phyloP scores from a whole-genome alignment of 2,888 invertebrate genomes.

The Phragmatobia fuliginosa region DNA sequence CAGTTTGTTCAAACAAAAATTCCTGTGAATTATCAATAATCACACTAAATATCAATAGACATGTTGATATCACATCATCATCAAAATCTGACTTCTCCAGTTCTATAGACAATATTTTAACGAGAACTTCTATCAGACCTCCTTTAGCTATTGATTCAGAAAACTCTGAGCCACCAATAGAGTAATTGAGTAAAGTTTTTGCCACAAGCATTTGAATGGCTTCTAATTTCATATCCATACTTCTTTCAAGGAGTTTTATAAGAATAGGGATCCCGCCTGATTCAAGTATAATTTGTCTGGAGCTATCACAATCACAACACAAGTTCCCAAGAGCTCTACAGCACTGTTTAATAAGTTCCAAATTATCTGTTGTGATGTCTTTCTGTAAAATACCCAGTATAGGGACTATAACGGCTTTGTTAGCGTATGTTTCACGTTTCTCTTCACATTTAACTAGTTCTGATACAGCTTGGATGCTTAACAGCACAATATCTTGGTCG shows the following conservation, averaged over 20 bases:
- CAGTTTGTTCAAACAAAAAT: constrained; percentile 82
- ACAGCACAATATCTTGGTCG: constrained; percentile 82
- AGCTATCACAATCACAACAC: constrained; percentile 94
- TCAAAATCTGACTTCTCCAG: constrained; percentile 82
- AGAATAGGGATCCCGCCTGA: constrained; percentile 82
- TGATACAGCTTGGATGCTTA: constrained; percentile 91
- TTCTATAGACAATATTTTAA: constrained; percentile 82
- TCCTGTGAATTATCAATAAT: constrained; percentile 88
- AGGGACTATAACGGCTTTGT: constrained; percentile 85
- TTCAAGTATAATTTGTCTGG: constrained; percentile 83
- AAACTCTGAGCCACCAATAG: constrained; percentile 90
- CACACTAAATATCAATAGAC: constrained; percentile 87
- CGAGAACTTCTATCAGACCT: constrained; percentile 83
- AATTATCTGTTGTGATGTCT: constrained; percentile 68
- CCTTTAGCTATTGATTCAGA: constrained; percentile 87
- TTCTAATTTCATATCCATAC: constrained; percentile 66
- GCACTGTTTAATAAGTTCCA: constrained; percentile 89
- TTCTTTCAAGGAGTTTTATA: constrained; percentile 70
- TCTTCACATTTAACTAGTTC: constrained; percentile 93
- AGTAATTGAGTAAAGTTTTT: constrained; percentile 93
- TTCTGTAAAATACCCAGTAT: constrained; percentile 85
- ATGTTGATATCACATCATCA: constrained; percentile 86
- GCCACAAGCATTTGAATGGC: constrained; percentile 89
- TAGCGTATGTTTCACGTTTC: constrained; percentile 90
- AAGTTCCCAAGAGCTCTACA: constrained; percentile 95